These are phyloP conservation scores for Osmerus mordax DNA, from an alignment of 2,113 vertebrate genomes.

Conservation along the genomic window DNA sequence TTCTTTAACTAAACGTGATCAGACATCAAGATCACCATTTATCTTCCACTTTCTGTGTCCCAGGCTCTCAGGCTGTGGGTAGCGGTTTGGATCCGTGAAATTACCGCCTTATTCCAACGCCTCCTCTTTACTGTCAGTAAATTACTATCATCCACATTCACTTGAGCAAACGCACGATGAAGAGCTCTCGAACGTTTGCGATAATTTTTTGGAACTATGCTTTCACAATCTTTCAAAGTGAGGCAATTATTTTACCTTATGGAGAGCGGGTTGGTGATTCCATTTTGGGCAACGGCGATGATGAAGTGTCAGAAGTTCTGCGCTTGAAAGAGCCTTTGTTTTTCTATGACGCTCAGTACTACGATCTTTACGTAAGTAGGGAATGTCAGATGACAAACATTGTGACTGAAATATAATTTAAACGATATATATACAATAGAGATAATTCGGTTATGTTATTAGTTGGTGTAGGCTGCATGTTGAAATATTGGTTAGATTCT, in stretches of 20 bases:
- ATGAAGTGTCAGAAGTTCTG: constrained; percentile 67
- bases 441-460: too few species aligned
- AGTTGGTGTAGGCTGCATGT: too few species aligned
- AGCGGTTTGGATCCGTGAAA: not conserved
- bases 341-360: constrained; percentile 66
- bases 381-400: too few species aligned
- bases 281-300: constrained; percentile 68
- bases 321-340: constrained; percentile 54
- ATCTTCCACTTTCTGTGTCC: not conserved
- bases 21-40: not conserved
- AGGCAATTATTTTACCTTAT: constrained; percentile 58
- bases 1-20: too few species aligned
- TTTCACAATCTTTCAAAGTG: constrained; percentile 48
- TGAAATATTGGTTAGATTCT: too few species aligned
- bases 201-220: constrained; percentile 9
- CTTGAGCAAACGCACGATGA: constrained; percentile 7
- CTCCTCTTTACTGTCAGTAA: not conserved
- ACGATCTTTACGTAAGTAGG: constrained; percentile 71
- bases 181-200: not conserved
- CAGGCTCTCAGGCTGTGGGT: not conserved
- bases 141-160: not conserved
- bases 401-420: constrained; percentile 10
- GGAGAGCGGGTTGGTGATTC: constrained; percentile 60
- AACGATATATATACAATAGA: not conserved
- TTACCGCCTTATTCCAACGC: not conserved